These are phyloP conservation scores for Nycticebus coucang DNA, from an alignment of 2,113 vertebrate species.

Conservation along the genomic window DNA sequence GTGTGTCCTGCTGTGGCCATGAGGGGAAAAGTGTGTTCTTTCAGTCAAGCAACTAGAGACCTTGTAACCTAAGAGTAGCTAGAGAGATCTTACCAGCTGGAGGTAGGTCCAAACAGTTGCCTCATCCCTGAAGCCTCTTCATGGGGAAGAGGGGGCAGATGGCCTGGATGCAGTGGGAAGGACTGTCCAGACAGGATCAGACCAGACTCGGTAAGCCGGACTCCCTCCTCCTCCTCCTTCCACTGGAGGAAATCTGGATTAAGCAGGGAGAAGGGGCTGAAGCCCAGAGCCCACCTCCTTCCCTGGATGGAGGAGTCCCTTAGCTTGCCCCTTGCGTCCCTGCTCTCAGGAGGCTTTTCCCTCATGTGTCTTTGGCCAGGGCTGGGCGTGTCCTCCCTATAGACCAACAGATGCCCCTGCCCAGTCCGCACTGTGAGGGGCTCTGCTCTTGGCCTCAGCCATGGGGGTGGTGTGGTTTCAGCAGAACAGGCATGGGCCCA, in stretches of 20 bases:
- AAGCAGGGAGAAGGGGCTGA: not conserved
- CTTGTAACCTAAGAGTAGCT: not conserved
- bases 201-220: fast-evolving
- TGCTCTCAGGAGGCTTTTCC: not conserved
- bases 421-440: no score
- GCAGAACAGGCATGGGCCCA: not conserved
- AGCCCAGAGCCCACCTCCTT: not conserved
- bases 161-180: not conserved
- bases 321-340: not conserved
- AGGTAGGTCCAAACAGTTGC: fast-evolving
- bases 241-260: not conserved
- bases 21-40: not conserved
- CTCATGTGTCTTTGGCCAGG: not conserved
- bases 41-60: not conserved
- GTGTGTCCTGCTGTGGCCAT: not conserved
- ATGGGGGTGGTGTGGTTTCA: fast-evolving
- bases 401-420: not conserved
- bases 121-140: not conserved
- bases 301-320: not conserved
- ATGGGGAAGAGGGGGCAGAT: not conserved
- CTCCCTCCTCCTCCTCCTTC: not conserved
- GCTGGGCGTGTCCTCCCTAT: not conserved
- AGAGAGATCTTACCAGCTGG: not conserved
- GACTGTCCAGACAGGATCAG: not conserved
- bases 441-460: not conserved